These are phyloP conservation scores for Macaria liturata DNA, from an alignment of 2,888 invertebrate genomes.

Conservation along the genomic window DNA sequence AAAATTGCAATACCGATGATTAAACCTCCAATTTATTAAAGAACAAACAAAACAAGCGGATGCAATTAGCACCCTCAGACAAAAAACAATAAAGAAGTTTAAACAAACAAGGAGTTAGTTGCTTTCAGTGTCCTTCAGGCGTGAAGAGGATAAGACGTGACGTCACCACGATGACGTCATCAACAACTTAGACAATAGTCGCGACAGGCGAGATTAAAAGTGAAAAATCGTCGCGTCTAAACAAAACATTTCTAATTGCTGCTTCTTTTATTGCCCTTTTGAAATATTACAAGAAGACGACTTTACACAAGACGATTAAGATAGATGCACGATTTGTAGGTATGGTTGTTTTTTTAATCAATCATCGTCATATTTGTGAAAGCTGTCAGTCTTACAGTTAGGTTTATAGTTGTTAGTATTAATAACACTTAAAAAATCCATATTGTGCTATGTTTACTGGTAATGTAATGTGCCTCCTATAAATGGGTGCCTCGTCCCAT, in stretches of 20 bases:
- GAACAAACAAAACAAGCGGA: neutral
- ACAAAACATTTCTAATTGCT: slow-evolving; percentile 50
- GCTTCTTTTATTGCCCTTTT: slow-evolving; percentile 28
- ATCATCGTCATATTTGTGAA: too few relatives aligned
- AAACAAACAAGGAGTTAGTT: slow-evolving; percentile 21
- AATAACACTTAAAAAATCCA: too few relatives aligned
- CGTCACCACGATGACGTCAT: slow-evolving; percentile 45
- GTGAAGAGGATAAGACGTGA: slow-evolving; percentile 48
- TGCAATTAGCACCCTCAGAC: neutral
- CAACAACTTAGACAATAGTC: slow-evolving; percentile 42
- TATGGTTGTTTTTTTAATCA: too few relatives aligned
- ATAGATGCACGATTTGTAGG: too few relatives aligned
- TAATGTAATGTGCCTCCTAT: too few relatives aligned
- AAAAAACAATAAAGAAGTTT: neutral
- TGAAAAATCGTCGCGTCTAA: slow-evolving; percentile 58
- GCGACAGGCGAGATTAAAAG: slow-evolving; percentile 53
- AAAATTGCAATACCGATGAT: too few relatives aligned
- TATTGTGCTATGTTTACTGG: too few relatives aligned
- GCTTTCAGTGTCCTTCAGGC: slow-evolving; percentile 40
- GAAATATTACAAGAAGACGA: slow-evolving; percentile 20
- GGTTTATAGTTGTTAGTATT: too few relatives aligned
- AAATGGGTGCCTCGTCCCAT: too few relatives aligned
- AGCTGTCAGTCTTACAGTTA: too few relatives aligned
- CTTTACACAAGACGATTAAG: too few relatives aligned
- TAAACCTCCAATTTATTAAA: too few relatives aligned